Percentiles rank a stretch among this genome's conserved stretches.
Conservation (phyloP, 2,113 vertebrate genomes). For the Chamaetylas fuelleborni region DNA sequence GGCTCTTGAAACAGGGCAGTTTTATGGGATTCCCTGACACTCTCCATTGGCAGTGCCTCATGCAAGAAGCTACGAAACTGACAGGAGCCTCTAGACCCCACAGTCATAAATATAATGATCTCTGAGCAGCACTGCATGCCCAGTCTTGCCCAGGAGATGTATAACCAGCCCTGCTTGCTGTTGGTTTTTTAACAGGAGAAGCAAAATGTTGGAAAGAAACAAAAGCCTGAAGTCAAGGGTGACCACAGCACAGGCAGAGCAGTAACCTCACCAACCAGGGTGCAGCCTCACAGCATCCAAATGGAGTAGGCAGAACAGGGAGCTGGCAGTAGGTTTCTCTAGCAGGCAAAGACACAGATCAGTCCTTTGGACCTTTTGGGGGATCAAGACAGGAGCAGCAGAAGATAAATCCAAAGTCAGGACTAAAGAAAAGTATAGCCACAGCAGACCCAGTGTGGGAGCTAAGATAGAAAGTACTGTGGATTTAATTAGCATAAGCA, state of each 20-base stretch:
- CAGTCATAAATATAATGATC: not conserved
- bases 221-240: not conserved
- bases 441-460: not conserved
- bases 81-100: not conserved
- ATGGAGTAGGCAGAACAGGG: not conserved
- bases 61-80: not conserved
- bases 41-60: not conserved
- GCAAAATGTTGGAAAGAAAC: not conserved
- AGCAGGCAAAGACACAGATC: not conserved
- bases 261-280: not conserved
- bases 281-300: not conserved
- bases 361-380: not conserved
- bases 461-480: too few relatives aligned
- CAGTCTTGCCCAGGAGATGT: not conserved
- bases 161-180: not conserved
- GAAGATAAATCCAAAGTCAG: not conserved
- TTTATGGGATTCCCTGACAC: not conserved
- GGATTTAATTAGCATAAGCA: too few relatives aligned
- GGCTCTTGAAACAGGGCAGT: not conserved
- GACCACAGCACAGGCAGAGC: not conserved
- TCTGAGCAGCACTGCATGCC: not conserved
- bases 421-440: not conserved
- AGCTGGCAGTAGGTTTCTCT: not conserved
- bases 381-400: not conserved
- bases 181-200: not conserved